Base-by-base conservation (phyloP, 1,140 invertebrate species). In the Drosophila lacteicornis region DNA sequence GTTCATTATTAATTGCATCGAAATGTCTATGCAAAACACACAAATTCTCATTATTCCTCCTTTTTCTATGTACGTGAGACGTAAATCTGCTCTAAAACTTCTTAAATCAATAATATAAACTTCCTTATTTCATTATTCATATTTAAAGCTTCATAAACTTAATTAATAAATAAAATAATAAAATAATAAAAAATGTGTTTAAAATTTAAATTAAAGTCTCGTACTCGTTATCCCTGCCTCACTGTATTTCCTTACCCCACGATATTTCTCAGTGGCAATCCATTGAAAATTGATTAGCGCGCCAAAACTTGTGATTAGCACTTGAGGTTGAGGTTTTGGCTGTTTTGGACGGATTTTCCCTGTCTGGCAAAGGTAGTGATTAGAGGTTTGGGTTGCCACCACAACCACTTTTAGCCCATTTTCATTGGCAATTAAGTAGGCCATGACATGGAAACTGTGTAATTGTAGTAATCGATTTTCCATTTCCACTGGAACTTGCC, bases 391-490 rank as follows among this genome's bases (percentile, higher is more conserved):
- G 33, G 55, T 22, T 42, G 43, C 27, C n/a, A 22, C 13, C 30
- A 45, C 40, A 30, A 11, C 13, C 17, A 50, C 19, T 11, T 25
- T 45, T 60, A 15, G 12, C 46, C 45, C 38, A 56, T 65, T 62
- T 62, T 66, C 49, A 69, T 58, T 62, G 75, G 66, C 57, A 73
- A 42, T 60, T 68, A 82, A 86, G 80, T 86, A 87, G 82, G 82
- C 82, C 82, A 82, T 70, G 57, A 15, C 74, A 75, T 63, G 66
- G 27, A 75, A 75, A 73, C 38, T n/a, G 43, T 58, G 74, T 76
- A 65, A 69, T 77, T 84, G 43, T 83, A 40, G 19, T 59, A 80
- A 87, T 87, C 84, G 84, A 88, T 87, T 84, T 88, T 87, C 61
- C 75, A 45, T 70, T 75, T 62, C 43, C 79, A 57, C 55, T 47